Base-by-base conservation (phyloP, 2,888 invertebrate genomes). In the Hyposoter didymator region DNA sequence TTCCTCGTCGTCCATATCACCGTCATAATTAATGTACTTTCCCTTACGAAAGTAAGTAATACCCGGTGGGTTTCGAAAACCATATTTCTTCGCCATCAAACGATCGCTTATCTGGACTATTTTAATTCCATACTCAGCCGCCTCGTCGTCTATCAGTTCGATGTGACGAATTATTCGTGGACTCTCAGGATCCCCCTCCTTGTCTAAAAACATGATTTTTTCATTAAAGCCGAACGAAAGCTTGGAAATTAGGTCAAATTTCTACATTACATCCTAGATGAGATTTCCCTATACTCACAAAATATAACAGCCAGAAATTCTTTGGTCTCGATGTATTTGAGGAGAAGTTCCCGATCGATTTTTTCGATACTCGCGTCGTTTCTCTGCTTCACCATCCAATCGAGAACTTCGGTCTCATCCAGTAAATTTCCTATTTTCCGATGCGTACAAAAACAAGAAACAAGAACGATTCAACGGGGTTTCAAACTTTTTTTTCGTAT, bases 21-120 rank as follows among this genome's bases (percentile, higher is more conserved):
- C 98, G 90, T 98, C 98, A 91, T 98, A 98, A 92, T 98, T 98
- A 19, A 98, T 97, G 86, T 96, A 96, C 94, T 98, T 98, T 90
- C 95, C 97, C 94, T 98, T 98, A 79, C 98, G 96, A 94, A 98
- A 98, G 93, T 98, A 98, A 0, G 98, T 97, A 8, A 98, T 96
- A 7, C 98, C 98, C 0, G 98, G 98, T 32, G 98, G 98, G 93
- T 97, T 97, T 84, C 98, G 95, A 91, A 96, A 98, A 0, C 98
- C 98, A 93, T 97, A 98, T 92, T 98, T 98, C 93, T 98, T 98
- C 1, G 98, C 98, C 98, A 98, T 98, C 47, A 98, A 94, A 22
- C 96, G 95, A 94, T 98, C 98, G 90, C 96, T 96, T 95, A 97
- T 97, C 94, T 98, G 97, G 0, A 97, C 97, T 87, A 98, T 96